Conservation (phyloP, 1,140 invertebrate species). For the Zaprionus ornatus region DNA sequence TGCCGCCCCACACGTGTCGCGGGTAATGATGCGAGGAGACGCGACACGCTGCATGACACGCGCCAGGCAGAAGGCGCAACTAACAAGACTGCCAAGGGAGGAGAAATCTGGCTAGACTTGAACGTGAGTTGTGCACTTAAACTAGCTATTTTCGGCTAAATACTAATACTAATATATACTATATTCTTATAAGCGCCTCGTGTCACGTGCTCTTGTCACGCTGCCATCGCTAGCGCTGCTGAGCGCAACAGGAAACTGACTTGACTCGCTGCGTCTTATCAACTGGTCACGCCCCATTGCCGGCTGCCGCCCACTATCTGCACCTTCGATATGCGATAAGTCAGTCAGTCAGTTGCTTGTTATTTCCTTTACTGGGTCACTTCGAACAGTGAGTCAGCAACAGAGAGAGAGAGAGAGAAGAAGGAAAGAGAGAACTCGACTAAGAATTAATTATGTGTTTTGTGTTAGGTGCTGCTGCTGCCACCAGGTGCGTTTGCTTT, state of each 20-base stretch:
- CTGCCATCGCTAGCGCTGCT: background rate
- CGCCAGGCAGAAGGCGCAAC: conserved; percentile 8
- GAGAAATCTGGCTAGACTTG: background rate
- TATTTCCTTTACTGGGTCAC: conserved; percentile 51
- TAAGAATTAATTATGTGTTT: conserved; percentile 64
- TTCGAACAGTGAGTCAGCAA: conserved; percentile 49
- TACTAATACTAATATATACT: no score
- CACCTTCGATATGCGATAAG: conserved; percentile 5
- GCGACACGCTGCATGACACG: conserved; percentile 39
- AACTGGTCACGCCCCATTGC: background rate
- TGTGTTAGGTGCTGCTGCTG: conserved; percentile 10
- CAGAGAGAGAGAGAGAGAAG: background rate
- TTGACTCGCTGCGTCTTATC: conserved; percentile 25
- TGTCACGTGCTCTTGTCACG: background rate
- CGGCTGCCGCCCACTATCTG: background rate
- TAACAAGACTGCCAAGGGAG: background rate
- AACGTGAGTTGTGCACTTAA: no score
- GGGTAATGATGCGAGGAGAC: conserved; percentile 47
- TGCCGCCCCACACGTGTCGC: conserved; percentile 69
- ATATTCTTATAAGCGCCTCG: no score
- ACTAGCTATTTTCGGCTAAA: no score
- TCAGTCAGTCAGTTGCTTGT: conserved; percentile 44
- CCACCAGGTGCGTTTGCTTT: conserved; percentile 65
- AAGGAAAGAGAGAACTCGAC: background rate
- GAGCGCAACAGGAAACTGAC: conserved; percentile 22